Percentiles rank a stretch among this genome's conserved stretches.
phyloP scores from a whole-genome alignment of 2,888 invertebrate genomes.

The Dasypogon diadema region DNA sequence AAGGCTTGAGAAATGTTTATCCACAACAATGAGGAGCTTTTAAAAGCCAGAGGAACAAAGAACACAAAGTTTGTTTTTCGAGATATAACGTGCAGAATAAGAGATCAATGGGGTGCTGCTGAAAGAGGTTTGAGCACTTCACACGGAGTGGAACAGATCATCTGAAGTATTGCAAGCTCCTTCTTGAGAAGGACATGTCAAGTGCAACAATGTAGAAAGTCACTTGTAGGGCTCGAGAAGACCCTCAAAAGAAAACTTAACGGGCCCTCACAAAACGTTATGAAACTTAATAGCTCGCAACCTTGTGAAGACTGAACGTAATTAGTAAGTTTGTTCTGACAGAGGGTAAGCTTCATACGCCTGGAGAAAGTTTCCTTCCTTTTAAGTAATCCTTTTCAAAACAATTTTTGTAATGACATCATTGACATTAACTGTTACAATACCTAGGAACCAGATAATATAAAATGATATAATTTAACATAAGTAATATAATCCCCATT shows the following conservation, averaged over 20 bases:
- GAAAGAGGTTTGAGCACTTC: not conserved
- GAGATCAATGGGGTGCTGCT: not conserved
- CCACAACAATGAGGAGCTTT: not conserved
- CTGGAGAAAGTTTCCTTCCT: not conserved
- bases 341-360: not conserved
- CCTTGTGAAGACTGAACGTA: not conserved
- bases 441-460: too few relatives aligned
- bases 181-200: not conserved
- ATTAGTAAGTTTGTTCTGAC: conserved; percentile 11
- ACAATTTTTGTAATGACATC: not conserved
- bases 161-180: not conserved
- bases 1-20: not conserved
- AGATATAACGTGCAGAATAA: not conserved
- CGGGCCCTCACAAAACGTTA: not conserved
- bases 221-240: not conserved
- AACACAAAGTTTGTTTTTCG: not conserved
- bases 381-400: not conserved
- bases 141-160: not conserved
- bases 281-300: conserved; percentile 5
- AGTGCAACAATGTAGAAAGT: conserved; percentile 1
- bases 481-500: too few relatives aligned
- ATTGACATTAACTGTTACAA: not conserved
- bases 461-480: too few relatives aligned
- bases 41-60: not conserved
- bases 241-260: conserved; percentile 5